Percentiles rank a stretch among this genome's conserved stretches.
phyloP scores from a whole-genome alignment of 2,797 vertebrate genomes.

The Rhinella marina region DNA sequence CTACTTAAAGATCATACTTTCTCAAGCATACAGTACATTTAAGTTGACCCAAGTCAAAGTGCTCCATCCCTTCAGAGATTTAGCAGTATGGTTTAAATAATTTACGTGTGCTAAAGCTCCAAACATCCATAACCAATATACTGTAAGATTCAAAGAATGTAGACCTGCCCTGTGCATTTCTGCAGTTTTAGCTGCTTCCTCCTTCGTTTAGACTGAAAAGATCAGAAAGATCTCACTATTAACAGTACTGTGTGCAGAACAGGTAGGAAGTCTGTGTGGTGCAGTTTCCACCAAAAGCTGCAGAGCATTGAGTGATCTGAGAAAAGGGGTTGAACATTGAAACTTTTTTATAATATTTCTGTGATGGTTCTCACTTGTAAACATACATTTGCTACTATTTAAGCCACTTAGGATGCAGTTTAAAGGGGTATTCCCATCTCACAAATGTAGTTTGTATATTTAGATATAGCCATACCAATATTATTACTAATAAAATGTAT shows the following conservation, averaged over 20 bases:
- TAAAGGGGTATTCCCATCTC: too few species aligned
- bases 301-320: neutral
- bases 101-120: neutral
- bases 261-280: neutral
- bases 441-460: too few species aligned
- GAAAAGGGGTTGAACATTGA: neutral
- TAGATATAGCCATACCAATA: too few species aligned
- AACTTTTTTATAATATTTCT: too few species aligned
- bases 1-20: conserved; percentile 20
- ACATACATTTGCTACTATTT: too few species aligned
- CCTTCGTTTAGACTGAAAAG: neutral
- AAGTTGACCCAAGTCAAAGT: conserved; percentile 20
- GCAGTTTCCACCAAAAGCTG: neutral
- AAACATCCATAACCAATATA: neutral
- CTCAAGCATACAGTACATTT: neutral
- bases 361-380: too few species aligned
- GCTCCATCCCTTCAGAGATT: neutral
- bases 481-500: too few species aligned
- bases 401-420: too few species aligned
- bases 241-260: neutral
- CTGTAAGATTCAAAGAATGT: neutral
- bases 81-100: neutral
- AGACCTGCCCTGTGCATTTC: neutral
- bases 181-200: neutral
- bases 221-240: neutral